These are phyloP conservation scores for Drusus annulatus DNA, from an alignment of 1,140 invertebrate species.

Conservation along the genomic window DNA sequence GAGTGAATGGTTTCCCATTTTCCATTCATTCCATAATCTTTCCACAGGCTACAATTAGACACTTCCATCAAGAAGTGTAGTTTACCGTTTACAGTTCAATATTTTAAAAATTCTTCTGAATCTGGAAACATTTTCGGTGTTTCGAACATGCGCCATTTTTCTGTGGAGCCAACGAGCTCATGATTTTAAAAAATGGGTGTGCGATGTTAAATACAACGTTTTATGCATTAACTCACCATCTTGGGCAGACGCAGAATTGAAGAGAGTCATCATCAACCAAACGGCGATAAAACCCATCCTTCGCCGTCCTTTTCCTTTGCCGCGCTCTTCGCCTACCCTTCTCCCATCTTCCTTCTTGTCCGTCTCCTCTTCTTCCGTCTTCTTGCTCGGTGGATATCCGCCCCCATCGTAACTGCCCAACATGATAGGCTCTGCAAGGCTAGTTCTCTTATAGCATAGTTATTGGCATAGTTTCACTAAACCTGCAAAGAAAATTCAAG, in stretches of 20 bases:
- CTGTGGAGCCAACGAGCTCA: too few species aligned
- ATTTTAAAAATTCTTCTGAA: too few species aligned
- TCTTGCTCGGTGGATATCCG: background rate
- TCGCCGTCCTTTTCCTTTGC: too few species aligned
- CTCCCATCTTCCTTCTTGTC: background rate
- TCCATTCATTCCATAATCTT: too few species aligned
- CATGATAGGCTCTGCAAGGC: conserved; percentile 5
- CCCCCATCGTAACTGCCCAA: conserved; percentile 35
- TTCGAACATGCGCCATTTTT: too few species aligned
- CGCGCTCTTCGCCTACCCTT: background rate
- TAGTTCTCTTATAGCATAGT: conserved; percentile 2
- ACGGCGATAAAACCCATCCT: background rate
- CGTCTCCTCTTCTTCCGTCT: background rate
- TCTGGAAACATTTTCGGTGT: too few species aligned
- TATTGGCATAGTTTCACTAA: conserved; percentile 3
- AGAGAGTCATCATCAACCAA: background rate
- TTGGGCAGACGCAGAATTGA: background rate
- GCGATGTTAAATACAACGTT: too few species aligned
- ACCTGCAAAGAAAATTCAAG: conserved; percentile 19
- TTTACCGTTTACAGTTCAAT: too few species aligned
- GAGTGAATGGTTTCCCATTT: too few species aligned
- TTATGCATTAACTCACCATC: conserved; percentile 7
- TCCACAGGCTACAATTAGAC: too few species aligned
- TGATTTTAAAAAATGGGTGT: too few species aligned
- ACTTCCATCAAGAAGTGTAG: too few species aligned